phyloP scores from a whole-genome alignment of 2,888 invertebrate genomes.

The Uloborus plumipes region DNA sequence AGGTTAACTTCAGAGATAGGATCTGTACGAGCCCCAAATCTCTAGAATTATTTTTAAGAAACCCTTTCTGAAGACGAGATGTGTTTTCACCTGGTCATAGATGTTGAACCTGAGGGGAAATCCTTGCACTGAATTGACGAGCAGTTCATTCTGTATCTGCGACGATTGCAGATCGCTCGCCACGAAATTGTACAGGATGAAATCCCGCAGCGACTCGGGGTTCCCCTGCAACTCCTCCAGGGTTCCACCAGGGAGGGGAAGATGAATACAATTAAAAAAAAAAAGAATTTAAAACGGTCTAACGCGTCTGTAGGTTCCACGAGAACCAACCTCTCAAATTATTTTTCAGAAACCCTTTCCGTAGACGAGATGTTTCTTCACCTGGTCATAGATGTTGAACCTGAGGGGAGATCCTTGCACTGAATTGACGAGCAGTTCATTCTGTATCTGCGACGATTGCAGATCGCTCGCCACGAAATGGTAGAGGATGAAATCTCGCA shows the following conservation, averaged over 20 bases:
- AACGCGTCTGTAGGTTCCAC: too few species aligned
- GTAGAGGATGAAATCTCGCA: slow-evolving; percentile 61
- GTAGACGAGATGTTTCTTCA: neutral
- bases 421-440: slow-evolving; percentile 51
- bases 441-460: slow-evolving; percentile 29
- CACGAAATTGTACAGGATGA: slow-evolving; percentile 61
- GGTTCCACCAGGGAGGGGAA: slow-evolving; percentile 56
- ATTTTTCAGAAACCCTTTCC: too few species aligned
- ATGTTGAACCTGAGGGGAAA: slow-evolving; percentile 62
- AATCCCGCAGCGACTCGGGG: slow-evolving; percentile 47
- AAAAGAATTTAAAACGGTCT: too few species aligned
- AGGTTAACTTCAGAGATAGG: too few species aligned
- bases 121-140: too few species aligned
- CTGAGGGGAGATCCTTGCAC: slow-evolving; percentile 51
- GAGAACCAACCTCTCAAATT: too few species aligned
- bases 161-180: slow-evolving; percentile 45
- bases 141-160: too few species aligned
- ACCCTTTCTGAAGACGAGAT: neutral
- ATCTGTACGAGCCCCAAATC: too few species aligned
- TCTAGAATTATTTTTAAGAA: too few species aligned
- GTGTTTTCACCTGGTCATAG: slow-evolving; percentile 42
- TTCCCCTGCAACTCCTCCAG: slow-evolving; percentile 57
- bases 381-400: slow-evolving; percentile 61
- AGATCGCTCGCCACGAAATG: slow-evolving; percentile 61
- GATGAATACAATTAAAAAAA: too few species aligned